Evolutionary conservation across 1,140 invertebrate species (phyloP).

Genomic region (Paraescarpia echinospica): DNA sequence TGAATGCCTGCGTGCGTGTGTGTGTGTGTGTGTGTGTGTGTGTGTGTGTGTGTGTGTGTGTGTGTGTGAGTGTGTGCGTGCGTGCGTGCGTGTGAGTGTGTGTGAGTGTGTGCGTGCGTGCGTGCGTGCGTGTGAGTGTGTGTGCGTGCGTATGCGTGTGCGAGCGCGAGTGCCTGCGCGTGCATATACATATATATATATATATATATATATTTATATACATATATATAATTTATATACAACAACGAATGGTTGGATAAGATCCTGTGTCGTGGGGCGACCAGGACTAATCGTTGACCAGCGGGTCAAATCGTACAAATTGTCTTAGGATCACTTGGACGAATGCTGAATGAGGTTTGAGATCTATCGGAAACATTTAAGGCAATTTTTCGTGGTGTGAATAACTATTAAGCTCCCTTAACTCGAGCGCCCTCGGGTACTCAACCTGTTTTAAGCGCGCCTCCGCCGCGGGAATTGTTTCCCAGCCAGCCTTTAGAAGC

Average conservation of each 20-base stretch:
- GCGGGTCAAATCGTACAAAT: neutral
- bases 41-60: no score
- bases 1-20: no score
- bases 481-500: neutral
- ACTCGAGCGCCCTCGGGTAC: neutral
- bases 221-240: conserved; percentile 4
- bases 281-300: neutral
- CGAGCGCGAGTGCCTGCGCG: no score
- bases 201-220: conserved; percentile 17
- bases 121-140: no score
- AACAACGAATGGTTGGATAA: neutral
- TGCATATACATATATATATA: conserved; percentile 13
- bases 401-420: neutral
- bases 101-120: no score
- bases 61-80: no score
- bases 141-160: no score
- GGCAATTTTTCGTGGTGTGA: neutral
- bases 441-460: neutral
- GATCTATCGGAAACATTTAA: conserved; percentile 6
- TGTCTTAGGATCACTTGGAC: neutral
- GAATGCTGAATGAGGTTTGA: neutral
- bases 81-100: neutral
- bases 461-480: neutral
- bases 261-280: neutral
- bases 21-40: no score